These are phyloP conservation scores for Anarrhichthys ocellatus DNA, from an alignment of 2,113 vertebrate species.

Conservation along the genomic window DNA sequence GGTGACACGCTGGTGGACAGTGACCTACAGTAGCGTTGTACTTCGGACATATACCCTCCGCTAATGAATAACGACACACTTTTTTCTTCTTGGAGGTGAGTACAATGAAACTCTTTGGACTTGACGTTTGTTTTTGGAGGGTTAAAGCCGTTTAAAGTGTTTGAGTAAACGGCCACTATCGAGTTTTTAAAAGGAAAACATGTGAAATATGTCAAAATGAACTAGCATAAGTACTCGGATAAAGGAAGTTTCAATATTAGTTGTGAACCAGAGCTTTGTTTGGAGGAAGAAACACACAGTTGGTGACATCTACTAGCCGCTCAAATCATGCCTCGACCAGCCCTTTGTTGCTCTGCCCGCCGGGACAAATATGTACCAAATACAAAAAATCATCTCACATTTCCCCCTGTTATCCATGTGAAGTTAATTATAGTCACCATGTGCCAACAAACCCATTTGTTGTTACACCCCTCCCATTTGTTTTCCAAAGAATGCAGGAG, in stretches of 20 bases:
- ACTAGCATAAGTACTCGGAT: not conserved
- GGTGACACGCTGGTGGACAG: conserved; percentile 17
- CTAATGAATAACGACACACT: conserved; percentile 39
- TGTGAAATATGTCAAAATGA: not conserved
- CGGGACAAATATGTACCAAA: not conserved
- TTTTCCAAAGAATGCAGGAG: conserved; percentile 3
- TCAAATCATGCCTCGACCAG: conserved; percentile 41
- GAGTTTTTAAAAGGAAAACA: conserved; percentile 19
- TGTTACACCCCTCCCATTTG: conserved; percentile 16
- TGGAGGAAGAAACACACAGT: not conserved
- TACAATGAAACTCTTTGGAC: not conserved
- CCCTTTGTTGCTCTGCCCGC: conserved; percentile 63
- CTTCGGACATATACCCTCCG: conserved; percentile 12
- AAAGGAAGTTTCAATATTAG: accelerated
- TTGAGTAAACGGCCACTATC: not conserved
- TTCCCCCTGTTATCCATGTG: not conserved
- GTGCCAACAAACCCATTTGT: not conserved
- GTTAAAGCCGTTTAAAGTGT: not conserved
- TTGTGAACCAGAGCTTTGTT: not conserved
- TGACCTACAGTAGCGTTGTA: not conserved
- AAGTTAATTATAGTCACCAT: conserved; percentile 22
- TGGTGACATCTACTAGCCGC: not conserved
- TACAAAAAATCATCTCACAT: conserved; percentile 3
- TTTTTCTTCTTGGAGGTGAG: conserved; percentile 62
- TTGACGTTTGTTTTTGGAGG: not conserved